phyloP scores from a whole-genome alignment of 2,888 invertebrate species.

The Prenolepis imparis region DNA sequence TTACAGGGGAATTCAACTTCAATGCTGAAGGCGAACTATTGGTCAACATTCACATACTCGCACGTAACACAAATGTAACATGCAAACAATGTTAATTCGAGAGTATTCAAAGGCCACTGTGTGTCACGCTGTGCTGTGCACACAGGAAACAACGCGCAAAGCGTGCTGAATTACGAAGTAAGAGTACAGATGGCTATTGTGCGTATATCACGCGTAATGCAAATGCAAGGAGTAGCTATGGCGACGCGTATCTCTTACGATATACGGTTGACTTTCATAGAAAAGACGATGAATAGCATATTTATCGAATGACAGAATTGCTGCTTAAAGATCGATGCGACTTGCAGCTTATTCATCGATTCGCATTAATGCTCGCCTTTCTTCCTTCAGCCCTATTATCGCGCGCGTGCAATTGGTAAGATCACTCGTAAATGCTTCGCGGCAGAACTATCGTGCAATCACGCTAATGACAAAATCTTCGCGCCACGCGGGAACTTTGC shows the following conservation, averaged over 20 bases:
- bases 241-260: slow-evolving; percentile 2
- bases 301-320: slow-evolving; percentile 8
- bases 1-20: neutral
- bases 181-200: slow-evolving; percentile 48
- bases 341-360: slow-evolving; percentile 15
- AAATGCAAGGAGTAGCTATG: slow-evolving; percentile 7
- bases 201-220: slow-evolving; percentile 28
- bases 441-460: slow-evolving; percentile 48
- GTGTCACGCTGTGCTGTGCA: slow-evolving; percentile 40
- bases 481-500: slow-evolving; percentile 48
- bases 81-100: slow-evolving; percentile 63
- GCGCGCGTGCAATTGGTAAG: slow-evolving; percentile 30
- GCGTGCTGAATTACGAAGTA: slow-evolving; percentile 56
- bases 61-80: slow-evolving; percentile 58
- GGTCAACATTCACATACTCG: slow-evolving; percentile 58
- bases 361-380: neutral
- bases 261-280: slow-evolving; percentile 2
- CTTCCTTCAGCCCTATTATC: neutral
- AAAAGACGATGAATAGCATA: neutral
- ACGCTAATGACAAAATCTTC: slow-evolving; percentile 53
- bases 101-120: slow-evolving; percentile 56
- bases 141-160: slow-evolving; percentile 58
- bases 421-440: slow-evolving; percentile 44
- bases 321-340: slow-evolving; percentile 10
- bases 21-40: slow-evolving; percentile 60